phyloP scores from a whole-genome alignment of 2,797 vertebrate genomes.

The Pangasius sanitwongsei region DNA sequence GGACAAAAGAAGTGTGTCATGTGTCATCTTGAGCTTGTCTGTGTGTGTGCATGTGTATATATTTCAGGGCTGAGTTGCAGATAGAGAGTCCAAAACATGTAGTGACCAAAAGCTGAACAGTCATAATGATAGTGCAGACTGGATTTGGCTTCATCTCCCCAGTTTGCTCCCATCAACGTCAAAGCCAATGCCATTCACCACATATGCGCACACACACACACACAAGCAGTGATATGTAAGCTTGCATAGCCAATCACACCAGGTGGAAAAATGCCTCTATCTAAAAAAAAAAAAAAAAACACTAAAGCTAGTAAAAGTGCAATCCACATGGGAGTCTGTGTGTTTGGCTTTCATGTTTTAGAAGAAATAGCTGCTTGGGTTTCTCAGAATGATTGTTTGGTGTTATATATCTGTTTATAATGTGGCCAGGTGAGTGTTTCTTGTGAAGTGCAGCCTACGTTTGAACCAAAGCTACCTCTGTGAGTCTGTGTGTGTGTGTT shows the following conservation, averaged over 20 bases:
- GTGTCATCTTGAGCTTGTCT: conserved; percentile 43
- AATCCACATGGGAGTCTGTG: neutral
- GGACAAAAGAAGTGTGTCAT: conserved; percentile 64
- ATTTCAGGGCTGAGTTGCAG: conserved; percentile 40
- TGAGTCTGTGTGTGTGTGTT: conserved; percentile 17
- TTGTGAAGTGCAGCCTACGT: conserved; percentile 26
- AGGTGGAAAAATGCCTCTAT: neutral
- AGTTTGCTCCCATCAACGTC: conserved; percentile 75
- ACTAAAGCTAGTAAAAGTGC: neutral
- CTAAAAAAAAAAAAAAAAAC: neutral
- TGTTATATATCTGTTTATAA: conserved; percentile 35
- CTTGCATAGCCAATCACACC: neutral
- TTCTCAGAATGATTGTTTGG: conserved; percentile 20
- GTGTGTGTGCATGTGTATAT: conserved; percentile 47
- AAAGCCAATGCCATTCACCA: conserved; percentile 37
- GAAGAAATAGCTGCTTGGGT: conserved; percentile 12
- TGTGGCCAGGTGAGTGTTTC: conserved; percentile 36
- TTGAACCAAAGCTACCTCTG: conserved; percentile 28
- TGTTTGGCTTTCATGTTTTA: conserved; percentile 14
- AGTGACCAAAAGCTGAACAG: conserved; percentile 68
- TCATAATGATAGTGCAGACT: conserved; percentile 66
- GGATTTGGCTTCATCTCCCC: conserved; percentile 71
- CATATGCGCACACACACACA: neutral
- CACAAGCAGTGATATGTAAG: neutral
- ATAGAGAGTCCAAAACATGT: conserved; percentile 51